Evolutionary conservation across 2,113 vertebrate genomes (phyloP).

Genomic region (Mobula hypostoma): DNA sequence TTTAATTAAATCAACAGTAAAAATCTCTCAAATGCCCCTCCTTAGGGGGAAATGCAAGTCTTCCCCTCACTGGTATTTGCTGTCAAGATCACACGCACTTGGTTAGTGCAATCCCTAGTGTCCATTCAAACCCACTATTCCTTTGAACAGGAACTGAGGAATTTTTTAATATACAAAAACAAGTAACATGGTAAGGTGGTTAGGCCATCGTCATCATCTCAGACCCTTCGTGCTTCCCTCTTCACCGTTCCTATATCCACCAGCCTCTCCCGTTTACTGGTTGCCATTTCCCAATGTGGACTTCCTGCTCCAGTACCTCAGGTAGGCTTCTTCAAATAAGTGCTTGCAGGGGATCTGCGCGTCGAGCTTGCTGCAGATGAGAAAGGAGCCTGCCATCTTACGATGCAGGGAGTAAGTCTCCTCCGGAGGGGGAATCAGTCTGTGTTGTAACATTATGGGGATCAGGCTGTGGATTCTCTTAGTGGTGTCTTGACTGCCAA

Average conservation of each 20-base stretch:
- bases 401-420: conserved; percentile 95
- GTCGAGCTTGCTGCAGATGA: conserved; percentile 89
- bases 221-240: background rate
- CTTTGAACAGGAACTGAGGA: conserved; percentile 28
- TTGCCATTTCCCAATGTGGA: background rate
- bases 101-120: background rate
- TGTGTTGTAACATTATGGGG: conserved; percentile 87
- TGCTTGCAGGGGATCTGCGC: conserved; percentile 75
- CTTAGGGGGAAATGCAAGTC: background rate
- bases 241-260: background rate
- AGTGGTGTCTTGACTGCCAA: conserved; percentile 82
- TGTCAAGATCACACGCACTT: background rate
- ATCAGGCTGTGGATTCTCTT: conserved; percentile 91
- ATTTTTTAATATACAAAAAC: background rate
- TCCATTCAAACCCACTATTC: background rate
- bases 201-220: background rate
- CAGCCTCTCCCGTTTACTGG: background rate
- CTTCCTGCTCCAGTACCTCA: conserved; percentile 68
- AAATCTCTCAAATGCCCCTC: background rate
- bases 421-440: conserved; percentile 83
- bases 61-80: background rate
- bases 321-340: conserved; percentile 79
- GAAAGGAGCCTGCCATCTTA: conserved; percentile 97
- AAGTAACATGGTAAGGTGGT: background rate
- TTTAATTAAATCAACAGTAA: background rate